A percentile compares a stretch with the other conserved stretches of the same genome.
These are phyloP conservation scores for Lottia scabra DNA, from an alignment of 2,888 invertebrate species.

Conservation along the genomic window DNA sequence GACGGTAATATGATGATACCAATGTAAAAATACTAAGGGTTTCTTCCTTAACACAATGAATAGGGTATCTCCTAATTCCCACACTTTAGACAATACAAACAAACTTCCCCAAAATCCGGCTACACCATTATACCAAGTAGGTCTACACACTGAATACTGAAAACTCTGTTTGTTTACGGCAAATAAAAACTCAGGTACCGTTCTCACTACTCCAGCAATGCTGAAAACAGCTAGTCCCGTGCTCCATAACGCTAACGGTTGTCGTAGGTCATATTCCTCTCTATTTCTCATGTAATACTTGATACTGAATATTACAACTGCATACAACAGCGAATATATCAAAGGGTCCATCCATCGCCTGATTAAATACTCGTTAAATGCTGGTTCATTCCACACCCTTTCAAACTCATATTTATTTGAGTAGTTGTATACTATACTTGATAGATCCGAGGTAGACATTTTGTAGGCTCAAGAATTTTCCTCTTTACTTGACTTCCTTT, in stretches of 20 bases:
- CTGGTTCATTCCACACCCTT: conserved; percentile 90
- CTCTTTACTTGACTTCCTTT: no score
- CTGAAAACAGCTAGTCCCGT: conserved; percentile 92
- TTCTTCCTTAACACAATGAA: conserved; percentile 71
- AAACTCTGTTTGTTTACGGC: conserved; percentile 90
- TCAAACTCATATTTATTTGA: conserved; percentile 91
- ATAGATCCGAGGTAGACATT: not conserved
- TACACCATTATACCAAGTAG: conserved; percentile 75
- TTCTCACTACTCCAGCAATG: conserved; percentile 86
- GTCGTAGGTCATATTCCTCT: conserved; percentile 89
- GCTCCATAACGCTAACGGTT: conserved; percentile 92
- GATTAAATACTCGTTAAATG: conserved; percentile 93
- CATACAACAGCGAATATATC: conserved; percentile 81
- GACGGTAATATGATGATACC: conserved; percentile 73
- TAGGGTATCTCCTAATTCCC: conserved; percentile 81
- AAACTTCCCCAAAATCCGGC: conserved; percentile 98
- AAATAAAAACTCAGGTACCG: conserved; percentile 91
- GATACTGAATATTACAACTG: conserved; percentile 93
- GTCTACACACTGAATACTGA: conserved; percentile 93
- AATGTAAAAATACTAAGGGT: conserved; percentile 72
- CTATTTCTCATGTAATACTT: conserved; percentile 94
- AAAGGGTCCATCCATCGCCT: conserved; percentile 95
- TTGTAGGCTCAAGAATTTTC: no score
- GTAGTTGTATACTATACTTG: conserved; percentile 39
- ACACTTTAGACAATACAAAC: conserved; percentile 96